Evolutionary conservation across 92 coral and sea anemone genomes (phyloP).

Genomic region (Nematostella vectensis): DNA sequence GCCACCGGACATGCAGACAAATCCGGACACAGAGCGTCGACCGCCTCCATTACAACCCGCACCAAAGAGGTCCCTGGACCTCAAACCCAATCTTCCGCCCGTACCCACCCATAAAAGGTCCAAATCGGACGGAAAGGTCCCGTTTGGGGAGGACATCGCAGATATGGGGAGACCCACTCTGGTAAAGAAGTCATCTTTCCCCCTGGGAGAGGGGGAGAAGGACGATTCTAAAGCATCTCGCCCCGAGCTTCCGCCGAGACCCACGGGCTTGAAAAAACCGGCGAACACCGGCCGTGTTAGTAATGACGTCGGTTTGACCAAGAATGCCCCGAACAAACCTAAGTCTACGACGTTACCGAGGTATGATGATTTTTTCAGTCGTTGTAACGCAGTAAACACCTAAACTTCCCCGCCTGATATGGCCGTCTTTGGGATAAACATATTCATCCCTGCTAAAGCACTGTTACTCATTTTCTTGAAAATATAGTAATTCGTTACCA

Average conservation of each 20-base stretch:
- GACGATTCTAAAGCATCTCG: conserved; percentile 9
- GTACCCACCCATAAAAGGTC: conserved; percentile 68
- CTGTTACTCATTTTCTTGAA: no score
- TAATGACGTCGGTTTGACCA: background rate
- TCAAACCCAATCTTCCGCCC: conserved; percentile 52
- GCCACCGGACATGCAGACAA: conserved; percentile 6
- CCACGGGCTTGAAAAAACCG: conserved; percentile 11
- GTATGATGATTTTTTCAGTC: no score
- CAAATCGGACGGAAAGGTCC: conserved; percentile 60
- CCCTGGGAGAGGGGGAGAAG: conserved; percentile 15
- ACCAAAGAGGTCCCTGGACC: conserved; percentile 29
- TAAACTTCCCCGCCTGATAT: no score
- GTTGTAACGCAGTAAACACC: no score
- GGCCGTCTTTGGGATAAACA: no score
- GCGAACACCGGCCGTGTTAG: background rate
- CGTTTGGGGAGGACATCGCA: conserved; percentile 47
- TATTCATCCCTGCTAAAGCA: no score
- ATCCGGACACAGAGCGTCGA: conserved; percentile 19
- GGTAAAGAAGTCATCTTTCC: conserved; percentile 27
- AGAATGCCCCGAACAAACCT: background rate
- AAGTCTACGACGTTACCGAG: conserved; percentile 23
- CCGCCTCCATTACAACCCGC: conserved; percentile 54
- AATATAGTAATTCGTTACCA: no score
- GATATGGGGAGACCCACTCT: conserved; percentile 3
- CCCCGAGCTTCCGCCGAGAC: conserved; percentile 52